phyloP scores from a whole-genome alignment of 2,888 invertebrate genomes.

The Megastigmus dorsalis region DNA sequence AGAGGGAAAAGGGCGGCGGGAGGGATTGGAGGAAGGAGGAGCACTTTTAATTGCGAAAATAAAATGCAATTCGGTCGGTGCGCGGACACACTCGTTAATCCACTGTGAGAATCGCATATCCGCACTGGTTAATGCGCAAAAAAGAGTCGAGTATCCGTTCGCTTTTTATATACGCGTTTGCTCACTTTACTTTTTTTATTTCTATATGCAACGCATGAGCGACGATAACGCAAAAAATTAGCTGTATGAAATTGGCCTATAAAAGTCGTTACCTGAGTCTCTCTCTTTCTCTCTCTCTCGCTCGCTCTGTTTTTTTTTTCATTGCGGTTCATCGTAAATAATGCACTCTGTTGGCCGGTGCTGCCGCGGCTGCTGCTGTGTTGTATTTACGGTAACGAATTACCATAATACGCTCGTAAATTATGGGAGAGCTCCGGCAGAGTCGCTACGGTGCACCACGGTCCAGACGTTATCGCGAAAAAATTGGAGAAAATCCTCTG shows the following conservation, averaged over 20 bases:
- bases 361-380: no score
- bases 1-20: no score
- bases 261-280: conserved; percentile 32
- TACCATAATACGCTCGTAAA: conserved; percentile 64
- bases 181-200: neutral
- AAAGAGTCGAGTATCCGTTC: no score
- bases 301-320: neutral
- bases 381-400: conserved; percentile 59
- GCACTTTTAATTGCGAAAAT: conserved; percentile 27
- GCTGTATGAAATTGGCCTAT: conserved; percentile 35
- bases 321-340: conserved; percentile 58
- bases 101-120: neutral
- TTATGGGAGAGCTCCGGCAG: no score
- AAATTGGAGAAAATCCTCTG: conserved; percentile 51
- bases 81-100: neutral
- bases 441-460: neutral
- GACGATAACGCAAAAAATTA: conserved; percentile 41
- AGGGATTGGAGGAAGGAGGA: no score
- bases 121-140: no score
- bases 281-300: conserved; percentile 25
- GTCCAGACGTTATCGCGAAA: conserved; percentile 38
- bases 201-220: neutral
- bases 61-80: neutral
- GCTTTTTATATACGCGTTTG: neutral
- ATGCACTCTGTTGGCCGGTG: conserved; percentile 55